Evolutionary conservation across 2,113 vertebrate genomes (phyloP).

Genomic region (Camelus bactrianus): DNA sequence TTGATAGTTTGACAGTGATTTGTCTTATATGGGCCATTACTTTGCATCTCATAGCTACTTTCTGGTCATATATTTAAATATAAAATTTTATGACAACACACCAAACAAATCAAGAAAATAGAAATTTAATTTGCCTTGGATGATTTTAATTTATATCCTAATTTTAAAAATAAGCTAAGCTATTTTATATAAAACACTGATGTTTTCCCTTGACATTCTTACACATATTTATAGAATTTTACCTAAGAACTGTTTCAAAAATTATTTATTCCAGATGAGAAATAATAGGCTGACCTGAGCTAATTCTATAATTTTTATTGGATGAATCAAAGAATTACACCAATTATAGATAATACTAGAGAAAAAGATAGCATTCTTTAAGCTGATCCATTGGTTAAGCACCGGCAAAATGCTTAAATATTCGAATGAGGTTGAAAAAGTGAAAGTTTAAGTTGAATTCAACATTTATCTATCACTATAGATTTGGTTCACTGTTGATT

Average conservation of each 20-base stretch:
- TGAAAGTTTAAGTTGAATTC: not conserved
- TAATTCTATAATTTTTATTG: not conserved
- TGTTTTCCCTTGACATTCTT: slow-evolving; percentile 39
- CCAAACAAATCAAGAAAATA: slow-evolving; percentile 17
- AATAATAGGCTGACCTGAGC: not conserved
- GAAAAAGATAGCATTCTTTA: slow-evolving; percentile 16
- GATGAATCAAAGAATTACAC: not conserved
- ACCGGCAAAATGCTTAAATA: not conserved
- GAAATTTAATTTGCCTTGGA: not conserved
- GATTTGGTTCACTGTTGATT: not conserved
- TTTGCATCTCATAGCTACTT: not conserved
- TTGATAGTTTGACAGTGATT: not conserved
- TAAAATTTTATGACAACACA: not conserved
- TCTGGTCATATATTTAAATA: slow-evolving; percentile 12
- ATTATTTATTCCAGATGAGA: not conserved
- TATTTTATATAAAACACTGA: not conserved
- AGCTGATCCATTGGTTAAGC: not conserved
- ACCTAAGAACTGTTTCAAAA: not conserved
- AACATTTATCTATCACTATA: not conserved
- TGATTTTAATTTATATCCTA: not conserved
- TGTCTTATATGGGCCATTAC: not conserved
- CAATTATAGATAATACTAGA: slow-evolving; percentile 16
- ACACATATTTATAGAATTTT: not conserved
- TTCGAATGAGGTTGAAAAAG: slow-evolving; percentile 2
- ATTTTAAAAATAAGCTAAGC: slow-evolving; percentile 19